Conservation (phyloP, 1,140 invertebrate genomes). For the Lineus longissimus region DNA sequence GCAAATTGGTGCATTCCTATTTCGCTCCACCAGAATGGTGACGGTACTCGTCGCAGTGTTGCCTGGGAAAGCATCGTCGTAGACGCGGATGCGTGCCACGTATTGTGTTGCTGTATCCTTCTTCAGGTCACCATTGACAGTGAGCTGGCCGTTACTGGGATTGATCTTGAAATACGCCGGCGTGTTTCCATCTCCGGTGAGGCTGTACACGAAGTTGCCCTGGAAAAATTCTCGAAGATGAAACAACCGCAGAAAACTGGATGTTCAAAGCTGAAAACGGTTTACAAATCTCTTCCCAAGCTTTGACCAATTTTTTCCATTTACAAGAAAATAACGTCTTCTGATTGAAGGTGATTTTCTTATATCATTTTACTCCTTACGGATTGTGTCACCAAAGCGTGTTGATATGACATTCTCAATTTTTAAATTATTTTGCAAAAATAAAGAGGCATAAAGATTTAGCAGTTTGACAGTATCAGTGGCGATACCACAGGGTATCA, state of each 20-base stretch:
- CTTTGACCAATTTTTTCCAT: no score
- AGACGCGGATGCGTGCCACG: slow-evolving; percentile 18
- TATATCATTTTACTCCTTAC: no score
- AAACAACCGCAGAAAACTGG: background rate
- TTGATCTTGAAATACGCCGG: slow-evolving; percentile 33
- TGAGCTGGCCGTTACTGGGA: slow-evolving; percentile 26
- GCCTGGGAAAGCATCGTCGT: slow-evolving; percentile 37
- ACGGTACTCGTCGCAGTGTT: slow-evolving; percentile 28
- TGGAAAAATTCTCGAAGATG: slow-evolving; percentile 12
- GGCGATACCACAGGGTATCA: no score
- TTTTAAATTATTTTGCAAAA: no score
- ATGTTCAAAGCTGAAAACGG: slow-evolving; percentile 25
- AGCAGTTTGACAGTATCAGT: no score
- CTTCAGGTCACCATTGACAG: background rate
- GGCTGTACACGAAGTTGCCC: slow-evolving; percentile 24
- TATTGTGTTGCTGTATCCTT: no score
- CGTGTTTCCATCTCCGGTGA: slow-evolving; percentile 25
- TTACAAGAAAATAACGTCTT: no score
- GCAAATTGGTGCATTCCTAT: slow-evolving; percentile 36
- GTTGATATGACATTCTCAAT: no score
- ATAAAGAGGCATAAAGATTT: no score
- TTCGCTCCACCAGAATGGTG: slow-evolving; percentile 34
- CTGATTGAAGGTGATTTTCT: no score
- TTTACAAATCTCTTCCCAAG: slow-evolving; percentile 37
- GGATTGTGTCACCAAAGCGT: no score